Evolutionary conservation across 2,797 vertebrate species (phyloP).

Genomic region (Lagocephalus sceleratus): DNA sequence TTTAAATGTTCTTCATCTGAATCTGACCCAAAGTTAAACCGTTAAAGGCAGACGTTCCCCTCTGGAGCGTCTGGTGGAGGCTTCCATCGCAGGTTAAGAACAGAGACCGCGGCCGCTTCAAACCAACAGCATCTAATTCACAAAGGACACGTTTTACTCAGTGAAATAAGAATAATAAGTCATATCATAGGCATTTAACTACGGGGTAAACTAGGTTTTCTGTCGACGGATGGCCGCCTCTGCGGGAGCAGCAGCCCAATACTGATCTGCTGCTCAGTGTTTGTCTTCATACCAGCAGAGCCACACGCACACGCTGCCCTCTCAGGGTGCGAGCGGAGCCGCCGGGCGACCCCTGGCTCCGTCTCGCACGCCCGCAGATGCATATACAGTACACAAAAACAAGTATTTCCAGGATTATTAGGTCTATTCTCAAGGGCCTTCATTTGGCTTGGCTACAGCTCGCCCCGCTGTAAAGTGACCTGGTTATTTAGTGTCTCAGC

Average conservation of each 20-base stretch:
- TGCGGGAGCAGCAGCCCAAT: slow-evolving; percentile 37
- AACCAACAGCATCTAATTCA: slow-evolving; percentile 51
- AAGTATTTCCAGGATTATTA: slow-evolving; percentile 83
- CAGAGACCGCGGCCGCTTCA: slow-evolving; percentile 25
- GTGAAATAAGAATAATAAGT: slow-evolving; percentile 38
- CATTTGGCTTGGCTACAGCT: slow-evolving; percentile 60
- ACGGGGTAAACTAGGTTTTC: slow-evolving; percentile 47
- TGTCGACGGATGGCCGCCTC: slow-evolving; percentile 38
- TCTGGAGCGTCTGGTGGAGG: slow-evolving; percentile 27
- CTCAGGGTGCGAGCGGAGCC: slow-evolving; percentile 53
- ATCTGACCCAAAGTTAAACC: too few species aligned
- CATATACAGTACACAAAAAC: slow-evolving; percentile 80
- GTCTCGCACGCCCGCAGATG: slow-evolving; percentile 62
- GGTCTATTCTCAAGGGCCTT: slow-evolving; percentile 64
- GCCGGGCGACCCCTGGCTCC: slow-evolving; percentile 31
- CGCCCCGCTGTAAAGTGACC: slow-evolving; percentile 25
- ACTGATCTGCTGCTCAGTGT: slow-evolving; percentile 35
- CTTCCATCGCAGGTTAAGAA: slow-evolving; percentile 26
- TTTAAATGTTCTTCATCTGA: neutral
- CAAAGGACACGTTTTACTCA: slow-evolving; percentile 44
- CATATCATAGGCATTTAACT: slow-evolving; percentile 58
- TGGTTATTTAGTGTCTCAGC: slow-evolving; percentile 23
- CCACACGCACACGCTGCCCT: slow-evolving; percentile 21
- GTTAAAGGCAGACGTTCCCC: neutral
- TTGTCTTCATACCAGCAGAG: slow-evolving; percentile 38